A percentile compares a stretch with the other conserved stretches of the same genome.
These are phyloP conservation scores for Maccullochella peelii DNA, from an alignment of 2,113 vertebrate species.

Conservation along the genomic window DNA sequence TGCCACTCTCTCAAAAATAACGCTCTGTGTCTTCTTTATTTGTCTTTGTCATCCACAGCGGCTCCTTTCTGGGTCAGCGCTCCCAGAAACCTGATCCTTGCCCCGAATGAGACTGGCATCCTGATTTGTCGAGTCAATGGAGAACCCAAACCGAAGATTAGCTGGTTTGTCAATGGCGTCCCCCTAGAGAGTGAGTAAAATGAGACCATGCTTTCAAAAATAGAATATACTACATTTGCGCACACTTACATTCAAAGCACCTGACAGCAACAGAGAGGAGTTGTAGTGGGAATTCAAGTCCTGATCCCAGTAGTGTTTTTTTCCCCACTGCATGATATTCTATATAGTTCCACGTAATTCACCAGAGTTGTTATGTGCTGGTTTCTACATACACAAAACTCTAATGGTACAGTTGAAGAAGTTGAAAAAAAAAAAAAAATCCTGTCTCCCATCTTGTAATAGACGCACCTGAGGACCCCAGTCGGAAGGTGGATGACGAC, in stretches of 20 bases:
- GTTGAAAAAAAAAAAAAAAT: too few relatives aligned
- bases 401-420: background rate
- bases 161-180: conserved; percentile 93
- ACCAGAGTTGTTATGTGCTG: background rate
- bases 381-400: background rate
- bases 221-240: background rate
- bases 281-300: background rate
- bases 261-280: background rate
- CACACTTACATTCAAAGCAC: background rate
- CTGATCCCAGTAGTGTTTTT: background rate
- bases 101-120: conserved; percentile 92
- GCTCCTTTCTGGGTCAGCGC: conserved; percentile 95
- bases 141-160: conserved; percentile 91
- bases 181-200: conserved; percentile 89
- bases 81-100: conserved; percentile 94
- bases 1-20: background rate
- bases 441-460: conserved; percentile 13
- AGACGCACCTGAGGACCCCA: conserved; percentile 90
- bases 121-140: conserved; percentile 92
- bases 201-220: background rate
- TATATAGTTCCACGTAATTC: background rate
- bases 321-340: background rate
- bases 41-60: conserved; percentile 79
- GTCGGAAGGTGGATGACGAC: conserved; percentile 90
- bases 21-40: background rate